A percentile compares a stretch with the other conserved stretches of the same genome.
Conservation (phyloP, 1,140 invertebrate species). For the Holcopasites calliopsidis region DNA sequence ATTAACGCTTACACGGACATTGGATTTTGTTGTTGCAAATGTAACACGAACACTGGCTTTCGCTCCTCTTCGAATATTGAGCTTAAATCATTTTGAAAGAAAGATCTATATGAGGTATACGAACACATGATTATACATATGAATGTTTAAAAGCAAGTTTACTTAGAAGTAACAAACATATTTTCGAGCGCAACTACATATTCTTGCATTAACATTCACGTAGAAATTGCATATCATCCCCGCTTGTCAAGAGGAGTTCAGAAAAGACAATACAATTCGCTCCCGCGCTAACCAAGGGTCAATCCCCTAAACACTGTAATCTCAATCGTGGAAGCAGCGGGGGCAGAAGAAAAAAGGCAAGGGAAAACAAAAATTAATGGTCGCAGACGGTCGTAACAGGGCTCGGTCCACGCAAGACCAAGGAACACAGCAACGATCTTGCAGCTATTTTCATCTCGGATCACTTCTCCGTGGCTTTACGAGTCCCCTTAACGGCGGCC, state of each 20-base stretch:
- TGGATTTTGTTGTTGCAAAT: no score
- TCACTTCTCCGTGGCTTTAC: slow-evolving; percentile 1
- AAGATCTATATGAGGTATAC: no score
- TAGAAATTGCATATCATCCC: no score
- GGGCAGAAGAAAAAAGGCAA: neutral
- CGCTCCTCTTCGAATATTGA: no score
- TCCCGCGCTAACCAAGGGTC: neutral
- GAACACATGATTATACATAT: no score
- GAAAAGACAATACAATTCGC: neutral
- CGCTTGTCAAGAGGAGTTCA: neutral
- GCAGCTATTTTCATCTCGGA: slow-evolving; percentile 25
- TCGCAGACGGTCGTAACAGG: neutral
- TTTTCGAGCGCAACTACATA: neutral
- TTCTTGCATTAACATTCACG: no score
- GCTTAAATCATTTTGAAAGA: no score
- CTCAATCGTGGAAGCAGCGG: neutral
- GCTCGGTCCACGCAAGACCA: neutral
- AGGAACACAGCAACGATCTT: neutral
- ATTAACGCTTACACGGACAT: no score
- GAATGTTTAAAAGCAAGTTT: no score
- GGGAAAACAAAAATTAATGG: slow-evolving; percentile 11
- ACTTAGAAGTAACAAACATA: no score
- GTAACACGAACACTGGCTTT: no score
- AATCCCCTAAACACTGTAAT: neutral
- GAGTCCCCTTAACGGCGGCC: neutral